Evolutionary conservation across 2,797 vertebrate genomes (phyloP), one percentile per base, ranked within the genome.

Genomic region (Tokudaia muenninki): DNA sequence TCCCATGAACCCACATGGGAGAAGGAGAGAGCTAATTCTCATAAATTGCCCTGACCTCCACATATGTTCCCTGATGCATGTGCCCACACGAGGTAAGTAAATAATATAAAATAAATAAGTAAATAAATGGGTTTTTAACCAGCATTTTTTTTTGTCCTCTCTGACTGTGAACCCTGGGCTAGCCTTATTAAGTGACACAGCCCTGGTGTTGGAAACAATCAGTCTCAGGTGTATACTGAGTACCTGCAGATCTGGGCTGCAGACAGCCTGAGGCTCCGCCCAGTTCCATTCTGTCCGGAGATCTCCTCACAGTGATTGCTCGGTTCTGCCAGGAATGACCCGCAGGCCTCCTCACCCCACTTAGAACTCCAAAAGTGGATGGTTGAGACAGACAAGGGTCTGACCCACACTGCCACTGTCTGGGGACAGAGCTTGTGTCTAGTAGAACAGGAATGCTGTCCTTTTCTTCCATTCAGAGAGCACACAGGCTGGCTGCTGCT

Each of bases 321-420:
- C 47, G 3, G 57, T 50, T 70, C 8, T 34, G 17, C 65, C 6
- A 2, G 1, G 70, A 12, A 1, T 31, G 65, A 94, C 50, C 55
- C 74, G 52, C n/a, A 34, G 72, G 13, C 0, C 74, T 67, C 17
- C 0, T 1, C 5, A 3, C 3, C 31, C 9, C 10, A 6, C 22
- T 41, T 41, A 55, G 29, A 34, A 44, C 44, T 95, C 65, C 7
- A 10, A 9, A 79, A 83, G 52, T 14, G 13, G 79, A 44, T 0
- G 4, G 82, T 47, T 41, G 47, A 72, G 34, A 74, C 21, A 24
- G 2, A 26, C 55, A 2, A 2, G n/a, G 29, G 57, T 88, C 78
- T 81, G 91, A 57, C 77, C 22, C 5, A 10, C 34, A 10, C 34
- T 29, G 26, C 13, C 31, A n/a, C 19, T 78, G 65, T 67, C 61